Evolutionary conservation across 2,797 vertebrate species (phyloP), one percentile per base, ranked within the genome.

Genomic region (Rallus crepitans): DNA sequence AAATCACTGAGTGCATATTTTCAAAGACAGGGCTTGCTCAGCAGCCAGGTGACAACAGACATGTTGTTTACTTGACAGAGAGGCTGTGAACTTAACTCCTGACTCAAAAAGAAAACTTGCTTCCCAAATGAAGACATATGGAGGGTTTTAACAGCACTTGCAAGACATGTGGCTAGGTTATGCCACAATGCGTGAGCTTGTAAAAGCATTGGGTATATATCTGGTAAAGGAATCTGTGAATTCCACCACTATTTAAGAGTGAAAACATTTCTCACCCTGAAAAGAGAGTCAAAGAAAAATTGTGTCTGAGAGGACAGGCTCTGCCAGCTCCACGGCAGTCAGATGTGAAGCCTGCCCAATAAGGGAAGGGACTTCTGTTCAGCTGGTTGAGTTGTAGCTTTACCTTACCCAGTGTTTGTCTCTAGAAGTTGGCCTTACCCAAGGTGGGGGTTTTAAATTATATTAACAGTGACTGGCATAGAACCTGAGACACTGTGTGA

Each of bases 11-110:
- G 76, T 73, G 60, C 42, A 7, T 78, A 37, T 91, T 97, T 94
- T 94, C 84, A 78, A 88, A 97, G 81, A 82, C 83, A 63, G 57
- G 84, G 87, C 87, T 97, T 96, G 80, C 64, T 97, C 95, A 95
- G 76, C 93, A 91, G 93, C 89, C 94, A 89, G 52, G 73, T 93
- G 92, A 92, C 93, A 97, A 83, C 78, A 71, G 71, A 53, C 39
- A 24, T 71, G 87, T 77, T 87, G 90, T 93, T 91, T 90, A 77
- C 92, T 95, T 94, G 90, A 96, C 94, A 94, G 87, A 76, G 77
- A 75, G 69, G 35, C 91, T 96, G 48, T 94, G 96, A 96, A 90
- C 89, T 91, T 95, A 87, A 90, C 85, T 96, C 77, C 91, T 93
- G 88, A 77, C 90, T 97, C 42, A 59, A 66, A 45, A 70, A 71